A percentile compares a stretch with the other conserved stretches of the same genome.
Conservation (phyloP, 2,888 invertebrate genomes). For the Ashinkailepas kermadecensis region DNA sequence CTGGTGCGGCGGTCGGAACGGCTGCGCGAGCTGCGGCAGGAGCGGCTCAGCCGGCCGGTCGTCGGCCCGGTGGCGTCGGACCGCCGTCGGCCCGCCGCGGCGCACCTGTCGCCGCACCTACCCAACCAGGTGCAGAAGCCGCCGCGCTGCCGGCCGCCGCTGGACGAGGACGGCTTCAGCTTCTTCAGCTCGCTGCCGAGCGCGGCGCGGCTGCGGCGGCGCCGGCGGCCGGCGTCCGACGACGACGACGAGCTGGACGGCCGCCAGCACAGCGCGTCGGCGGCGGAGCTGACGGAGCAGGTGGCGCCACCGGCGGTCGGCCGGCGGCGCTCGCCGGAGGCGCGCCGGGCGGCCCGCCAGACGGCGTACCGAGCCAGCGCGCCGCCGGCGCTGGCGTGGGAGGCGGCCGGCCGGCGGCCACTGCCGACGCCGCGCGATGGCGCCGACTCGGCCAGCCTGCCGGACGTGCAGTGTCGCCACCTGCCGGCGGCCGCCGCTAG, state of each 20-base stretch:
- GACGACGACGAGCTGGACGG: no score
- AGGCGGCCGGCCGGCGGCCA: background rate
- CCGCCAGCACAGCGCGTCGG: no score
- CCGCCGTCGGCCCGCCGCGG: no score
- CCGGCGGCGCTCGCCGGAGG: background rate
- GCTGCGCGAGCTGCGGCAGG: background rate
- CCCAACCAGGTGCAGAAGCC: constrained; percentile 8
- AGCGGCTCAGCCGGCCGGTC: background rate
- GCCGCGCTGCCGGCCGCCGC: background rate
- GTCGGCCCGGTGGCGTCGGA: no score
- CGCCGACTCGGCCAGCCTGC: background rate
- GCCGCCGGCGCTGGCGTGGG: background rate
- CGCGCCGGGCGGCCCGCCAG: background rate
- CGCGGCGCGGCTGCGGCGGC: background rate
- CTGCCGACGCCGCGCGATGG: background rate
- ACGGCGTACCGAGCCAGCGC: background rate
- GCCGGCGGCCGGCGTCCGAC: background rate
- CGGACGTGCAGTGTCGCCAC: background rate
- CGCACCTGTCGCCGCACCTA: background rate
- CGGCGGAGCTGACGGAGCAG: no score
- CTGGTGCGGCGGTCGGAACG: background rate
- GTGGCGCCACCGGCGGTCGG: no score
- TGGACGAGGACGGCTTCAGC: background rate
- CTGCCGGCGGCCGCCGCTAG: background rate
- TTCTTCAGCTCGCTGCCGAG: constrained; percentile 8